These are phyloP conservation scores for Xestia sexstrigata DNA, from an alignment of 2,888 invertebrate genomes.

Conservation along the genomic window DNA sequence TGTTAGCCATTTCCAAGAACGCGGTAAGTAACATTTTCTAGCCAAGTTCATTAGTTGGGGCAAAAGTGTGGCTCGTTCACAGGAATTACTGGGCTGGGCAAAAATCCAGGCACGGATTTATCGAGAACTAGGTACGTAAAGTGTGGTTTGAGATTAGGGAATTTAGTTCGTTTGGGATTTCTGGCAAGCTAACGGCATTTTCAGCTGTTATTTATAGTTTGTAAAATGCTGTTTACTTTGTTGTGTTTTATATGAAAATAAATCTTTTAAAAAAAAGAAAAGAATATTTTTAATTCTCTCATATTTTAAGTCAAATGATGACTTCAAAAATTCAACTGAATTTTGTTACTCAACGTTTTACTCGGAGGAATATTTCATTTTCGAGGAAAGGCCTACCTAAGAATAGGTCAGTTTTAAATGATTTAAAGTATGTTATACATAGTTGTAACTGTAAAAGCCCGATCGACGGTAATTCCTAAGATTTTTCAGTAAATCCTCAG, in stretches of 20 bases:
- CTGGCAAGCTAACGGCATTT: constrained; percentile 15
- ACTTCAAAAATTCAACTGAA: not conserved
- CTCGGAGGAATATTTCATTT: not conserved
- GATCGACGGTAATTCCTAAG: too few relatives aligned
- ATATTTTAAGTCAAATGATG: not conserved
- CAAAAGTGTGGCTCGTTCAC: constrained; percentile 46
- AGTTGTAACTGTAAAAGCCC: too few relatives aligned
- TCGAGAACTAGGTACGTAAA: constrained; percentile 43
- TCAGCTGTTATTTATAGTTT: constrained; percentile 1
- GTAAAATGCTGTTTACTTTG: not conserved
- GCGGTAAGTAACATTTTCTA: constrained; percentile 46
- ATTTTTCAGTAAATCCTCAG: too few relatives aligned
- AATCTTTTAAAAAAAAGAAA: too few relatives aligned
- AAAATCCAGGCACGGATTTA: constrained; percentile 64
- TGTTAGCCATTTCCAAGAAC: constrained; percentile 52
- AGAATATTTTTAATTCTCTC: not conserved
- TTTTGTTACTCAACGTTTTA: not conserved
- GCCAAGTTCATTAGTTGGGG: constrained; percentile 56
- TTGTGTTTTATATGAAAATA: not conserved
- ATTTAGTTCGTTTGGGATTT: constrained; percentile 43
- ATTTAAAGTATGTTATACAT: too few relatives aligned
- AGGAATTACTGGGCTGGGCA: constrained; percentile 60
- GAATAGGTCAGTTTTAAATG: not conserved
- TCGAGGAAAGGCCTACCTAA: not conserved
- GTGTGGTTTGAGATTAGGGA: constrained; percentile 47